Evolutionary conservation across 2,888 invertebrate genomes (phyloP).

Genomic region (Pasiphila rectangulata): DNA sequence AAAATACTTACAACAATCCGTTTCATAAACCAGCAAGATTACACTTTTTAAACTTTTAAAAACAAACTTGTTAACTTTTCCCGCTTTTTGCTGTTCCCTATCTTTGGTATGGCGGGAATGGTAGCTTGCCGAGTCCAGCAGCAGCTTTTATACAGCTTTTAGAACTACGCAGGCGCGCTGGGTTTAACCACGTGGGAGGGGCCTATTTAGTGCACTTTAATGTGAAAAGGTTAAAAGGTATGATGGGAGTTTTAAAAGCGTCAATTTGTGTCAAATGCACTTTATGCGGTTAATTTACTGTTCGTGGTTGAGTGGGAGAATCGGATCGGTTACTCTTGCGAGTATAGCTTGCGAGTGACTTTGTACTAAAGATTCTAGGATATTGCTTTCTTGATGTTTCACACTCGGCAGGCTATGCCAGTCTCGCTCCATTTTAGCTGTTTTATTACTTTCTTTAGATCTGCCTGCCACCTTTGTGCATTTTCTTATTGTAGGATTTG

Average conservation of each 20-base stretch:
- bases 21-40: slow-evolving; percentile 39
- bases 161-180: slow-evolving; percentile 54
- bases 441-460: too few species aligned
- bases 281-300: slow-evolving; percentile 7
- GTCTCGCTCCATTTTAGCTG: too few species aligned
- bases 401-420: too few species aligned
- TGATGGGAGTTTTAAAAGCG: slow-evolving; percentile 24
- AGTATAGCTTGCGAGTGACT: too few species aligned
- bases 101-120: slow-evolving; percentile 63
- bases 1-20: slow-evolving; percentile 34
- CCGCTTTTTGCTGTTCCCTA: slow-evolving; percentile 27
- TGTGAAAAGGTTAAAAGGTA: slow-evolving; percentile 32
- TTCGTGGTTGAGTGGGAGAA: slow-evolving; percentile 3
- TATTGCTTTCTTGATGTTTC: too few species aligned
- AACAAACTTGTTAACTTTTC: slow-evolving; percentile 33
- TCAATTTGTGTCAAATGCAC: slow-evolving; percentile 27
- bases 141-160: slow-evolving; percentile 57
- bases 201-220: slow-evolving; percentile 53
- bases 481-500: too few species aligned
- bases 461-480: too few species aligned
- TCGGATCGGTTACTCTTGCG: background rate
- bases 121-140: slow-evolving; percentile 30
- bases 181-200: slow-evolving; percentile 40
- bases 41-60: slow-evolving; percentile 50
- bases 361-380: too few species aligned